Conservation (phyloP, 2,888 invertebrate species). For the Orthosia incerta region DNA sequence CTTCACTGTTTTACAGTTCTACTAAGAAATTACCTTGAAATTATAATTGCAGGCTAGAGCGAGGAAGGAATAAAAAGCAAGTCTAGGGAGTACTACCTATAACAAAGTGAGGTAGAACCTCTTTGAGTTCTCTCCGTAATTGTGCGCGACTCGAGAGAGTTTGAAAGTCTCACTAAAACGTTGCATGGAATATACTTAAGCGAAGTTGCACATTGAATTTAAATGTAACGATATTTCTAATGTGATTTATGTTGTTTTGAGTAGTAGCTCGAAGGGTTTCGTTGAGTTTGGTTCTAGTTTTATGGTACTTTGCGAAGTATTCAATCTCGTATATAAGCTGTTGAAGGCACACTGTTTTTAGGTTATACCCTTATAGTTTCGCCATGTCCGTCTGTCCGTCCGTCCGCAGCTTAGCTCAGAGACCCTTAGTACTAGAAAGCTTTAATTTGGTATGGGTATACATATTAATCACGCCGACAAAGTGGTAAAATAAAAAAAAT, state of each 20-base stretch:
- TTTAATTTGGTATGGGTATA: too few relatives aligned
- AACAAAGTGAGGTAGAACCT: conserved; percentile 51
- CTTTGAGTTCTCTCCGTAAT: conserved; percentile 62
- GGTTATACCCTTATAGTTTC: too few relatives aligned
- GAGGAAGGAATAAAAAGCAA: conserved; percentile 43
- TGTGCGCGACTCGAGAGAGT: conserved; percentile 49
- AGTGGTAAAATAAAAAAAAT: too few relatives aligned
- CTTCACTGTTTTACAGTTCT: conserved; percentile 17
- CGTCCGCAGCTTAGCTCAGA: too few relatives aligned
- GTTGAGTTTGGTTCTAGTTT: not conserved
- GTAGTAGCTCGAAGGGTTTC: conserved; percentile 21
- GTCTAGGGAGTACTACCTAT: conserved; percentile 33
- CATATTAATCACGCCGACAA: too few relatives aligned
- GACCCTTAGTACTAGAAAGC: too few relatives aligned
- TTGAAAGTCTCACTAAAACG: conserved; percentile 38
- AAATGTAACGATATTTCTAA: conserved; percentile 28
- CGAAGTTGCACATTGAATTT: conserved; percentile 41
- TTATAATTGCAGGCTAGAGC: conserved; percentile 58
- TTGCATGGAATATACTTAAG: conserved; percentile 37
- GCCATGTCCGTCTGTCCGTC: too few relatives aligned
- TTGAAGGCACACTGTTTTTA: not conserved
- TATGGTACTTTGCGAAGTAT: not conserved
- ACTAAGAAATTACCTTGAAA: conserved; percentile 60
- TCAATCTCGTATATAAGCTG: not conserved
- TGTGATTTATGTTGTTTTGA: conserved; percentile 20